Base-by-base conservation (phyloP, 2,888 invertebrate genomes). In the Epirrhoe tristata region DNA sequence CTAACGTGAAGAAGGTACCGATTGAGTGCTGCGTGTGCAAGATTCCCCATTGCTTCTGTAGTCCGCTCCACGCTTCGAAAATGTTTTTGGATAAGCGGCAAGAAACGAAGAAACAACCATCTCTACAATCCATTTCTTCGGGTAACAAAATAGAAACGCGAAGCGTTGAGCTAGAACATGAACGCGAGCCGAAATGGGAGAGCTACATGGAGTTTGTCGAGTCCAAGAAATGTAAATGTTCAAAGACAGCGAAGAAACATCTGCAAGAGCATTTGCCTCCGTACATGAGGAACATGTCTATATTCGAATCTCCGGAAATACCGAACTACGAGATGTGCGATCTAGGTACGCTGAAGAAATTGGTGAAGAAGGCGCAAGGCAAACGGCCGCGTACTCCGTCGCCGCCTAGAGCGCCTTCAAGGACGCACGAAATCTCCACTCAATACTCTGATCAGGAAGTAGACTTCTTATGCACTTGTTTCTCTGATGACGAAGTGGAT, bases 131-230 rank as follows among this genome's bases (percentile, higher is more conserved):
- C 0, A 58, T 76, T 10, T 56, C 65, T 8, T 76, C 81, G 1
- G 83, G 83, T 0, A 78, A 77, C 34, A 81, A 80, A 71, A 84
- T 86, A 32, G 70, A 77, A 48, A 73, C 81, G 0, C 81, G 86
- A 63, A 66, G 66, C 56, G 63, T 68, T 0, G 85, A 88, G 70
- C 69, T 89, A 16, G 58, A 72, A 7, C 86, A 89, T 60, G 78
- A 82, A 70, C 83, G 88, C 16, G 88, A 90, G 73, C 90, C 91
- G 3, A 91, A 90, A 77, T 85, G 83, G 81, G 83, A 87, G 6
- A 87, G 85, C 55, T 92, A 87, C 70, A 72, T 89, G 34, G 69
- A 84, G 53, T 89, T 82, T 56, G 70, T 87, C 1, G 67, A 78
- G 51, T 82, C 90, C 0, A 81, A 72, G 50, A 81, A 71, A 58